These are phyloP conservation scores for Prinia subflava DNA, from an alignment of 2,113 vertebrate species.

Conservation along the genomic window DNA sequence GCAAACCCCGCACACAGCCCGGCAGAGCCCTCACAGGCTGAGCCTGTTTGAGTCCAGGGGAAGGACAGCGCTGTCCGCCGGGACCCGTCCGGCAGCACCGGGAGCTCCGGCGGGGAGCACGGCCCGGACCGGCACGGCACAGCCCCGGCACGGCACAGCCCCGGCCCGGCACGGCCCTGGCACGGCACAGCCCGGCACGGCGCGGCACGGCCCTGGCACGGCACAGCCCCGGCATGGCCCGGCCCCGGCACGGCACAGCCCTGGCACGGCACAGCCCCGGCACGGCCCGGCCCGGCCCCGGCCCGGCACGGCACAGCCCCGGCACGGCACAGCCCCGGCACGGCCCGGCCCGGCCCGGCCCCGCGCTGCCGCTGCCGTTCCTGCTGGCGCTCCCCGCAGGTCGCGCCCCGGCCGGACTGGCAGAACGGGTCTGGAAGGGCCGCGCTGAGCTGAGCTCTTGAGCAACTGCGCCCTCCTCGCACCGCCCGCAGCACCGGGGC, in stretches of 20 bases:
- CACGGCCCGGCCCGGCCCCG: not conserved
- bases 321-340: not conserved
- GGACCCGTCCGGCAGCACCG: not conserved
- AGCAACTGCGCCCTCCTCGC: not conserved
- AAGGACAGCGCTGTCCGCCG: not conserved
- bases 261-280: too few relatives aligned
- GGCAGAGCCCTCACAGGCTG: not conserved
- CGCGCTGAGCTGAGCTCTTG: not conserved
- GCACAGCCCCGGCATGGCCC: not conserved
- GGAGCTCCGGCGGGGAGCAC: not conserved
- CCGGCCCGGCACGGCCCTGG: too few relatives aligned
- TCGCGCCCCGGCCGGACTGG: conserved; percentile 12
- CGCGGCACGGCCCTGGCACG: too few relatives aligned
- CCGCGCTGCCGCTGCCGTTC: not conserved
- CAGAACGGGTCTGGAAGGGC: conserved; percentile 25
- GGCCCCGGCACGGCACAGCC: not conserved
- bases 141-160: too few relatives aligned
- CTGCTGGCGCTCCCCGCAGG: not conserved
- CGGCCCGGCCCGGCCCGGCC: not conserved
- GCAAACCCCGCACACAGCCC: too few relatives aligned
- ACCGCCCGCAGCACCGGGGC: too few relatives aligned
- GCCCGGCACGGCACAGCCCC: not conserved
- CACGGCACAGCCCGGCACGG: not conserved
- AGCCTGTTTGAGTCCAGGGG: not conserved
- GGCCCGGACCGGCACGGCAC: too few relatives aligned